Evolutionary conservation across 2,888 invertebrate genomes (phyloP).

Genomic region (Drosophila antonietae): DNA sequence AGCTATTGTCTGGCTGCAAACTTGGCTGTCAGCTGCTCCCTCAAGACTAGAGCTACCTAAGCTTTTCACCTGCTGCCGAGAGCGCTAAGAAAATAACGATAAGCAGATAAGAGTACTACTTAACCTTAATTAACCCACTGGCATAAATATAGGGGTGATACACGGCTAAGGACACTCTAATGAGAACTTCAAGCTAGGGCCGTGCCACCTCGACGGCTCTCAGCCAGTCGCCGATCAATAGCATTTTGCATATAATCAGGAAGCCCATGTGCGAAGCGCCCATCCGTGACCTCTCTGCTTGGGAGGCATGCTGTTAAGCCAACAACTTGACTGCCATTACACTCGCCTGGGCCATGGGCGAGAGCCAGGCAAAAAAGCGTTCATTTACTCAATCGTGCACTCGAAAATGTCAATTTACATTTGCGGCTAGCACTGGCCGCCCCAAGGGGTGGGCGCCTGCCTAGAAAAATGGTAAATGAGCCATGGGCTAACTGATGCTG

Average conservation of each 20-base stretch:
- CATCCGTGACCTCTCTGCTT: slow-evolving; percentile 56
- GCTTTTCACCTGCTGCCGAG: slow-evolving; percentile 44
- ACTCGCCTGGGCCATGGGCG: slow-evolving; percentile 36
- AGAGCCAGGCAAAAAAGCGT: slow-evolving; percentile 38
- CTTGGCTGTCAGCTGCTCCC: slow-evolving; percentile 15
- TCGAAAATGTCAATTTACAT: slow-evolving; percentile 80
- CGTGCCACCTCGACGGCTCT: neutral
- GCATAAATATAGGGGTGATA: slow-evolving; percentile 7
- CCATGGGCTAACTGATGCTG: slow-evolving; percentile 38
- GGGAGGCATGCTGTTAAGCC: slow-evolving; percentile 66
- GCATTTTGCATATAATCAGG: slow-evolving; percentile 73
- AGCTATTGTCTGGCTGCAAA: slow-evolving; percentile 38
- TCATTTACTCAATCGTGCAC: slow-evolving; percentile 79
- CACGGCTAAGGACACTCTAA: slow-evolving; percentile 50
- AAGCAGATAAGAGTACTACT: slow-evolving; percentile 9
- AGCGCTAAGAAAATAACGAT: slow-evolving; percentile 1
- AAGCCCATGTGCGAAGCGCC: slow-evolving; percentile 52
- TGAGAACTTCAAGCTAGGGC: slow-evolving; percentile 50
- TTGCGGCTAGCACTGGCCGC: slow-evolving; percentile 55
- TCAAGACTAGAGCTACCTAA: neutral
- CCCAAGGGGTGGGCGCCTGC: slow-evolving; percentile 21
- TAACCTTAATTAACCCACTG: slow-evolving; percentile 44
- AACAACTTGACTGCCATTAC: slow-evolving; percentile 72
- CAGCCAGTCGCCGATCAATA: slow-evolving; percentile 25
- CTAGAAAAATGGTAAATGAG: slow-evolving; percentile 34